Evolutionary conservation across 2,797 vertebrate species (phyloP), one percentile per base, ranked within the genome.

Genomic region (Glyptemys insculpta): DNA sequence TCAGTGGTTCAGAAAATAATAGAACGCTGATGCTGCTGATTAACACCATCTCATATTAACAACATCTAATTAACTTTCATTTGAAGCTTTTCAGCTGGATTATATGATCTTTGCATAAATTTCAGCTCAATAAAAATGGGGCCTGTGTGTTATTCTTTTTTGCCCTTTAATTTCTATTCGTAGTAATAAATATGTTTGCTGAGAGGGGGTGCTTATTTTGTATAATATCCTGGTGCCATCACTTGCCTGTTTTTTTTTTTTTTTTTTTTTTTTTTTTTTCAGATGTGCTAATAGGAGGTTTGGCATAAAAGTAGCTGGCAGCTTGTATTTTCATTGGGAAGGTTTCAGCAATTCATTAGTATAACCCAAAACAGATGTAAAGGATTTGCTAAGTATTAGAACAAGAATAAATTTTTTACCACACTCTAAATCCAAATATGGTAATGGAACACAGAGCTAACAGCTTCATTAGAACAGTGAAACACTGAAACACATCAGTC

Each of bases 21-120:
- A 9, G 5, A 56, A n/a, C 65, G 29, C 50, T 91, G 82, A 96
- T 97, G 25, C 79, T 95, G 74, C 95, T 98, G 94, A 97, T 98
- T 98, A 97, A 97, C 91, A 93, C 96, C 91, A 90, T 95, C 96
- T 79, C 87, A 89, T 97, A 88, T 98, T 98, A 98, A 98, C 95
- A 96, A 96, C 49, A 89, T 86, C 97, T 98, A 91, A 97, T 97
- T 97, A 98, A 98, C 96, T 97, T 98, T 98, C 97, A 98, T 97
- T 98, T 96, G 91, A 83, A 88, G 92, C 84, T 86, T 88, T 96
- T 97, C 91, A 59, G 37, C 84, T 93, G 95, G 74, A 82, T 98
- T 98, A 96, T 96, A 96, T 98, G 95, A 91, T 96, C 91, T 97
- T 93, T 94, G 93, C 97, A 85, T 97, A 87, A 87, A 92, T 52